Percentiles rank a stretch among this genome's conserved stretches.
phyloP scores from a whole-genome alignment of 2,113 vertebrate genomes.

The Syngnathus floridae region DNA sequence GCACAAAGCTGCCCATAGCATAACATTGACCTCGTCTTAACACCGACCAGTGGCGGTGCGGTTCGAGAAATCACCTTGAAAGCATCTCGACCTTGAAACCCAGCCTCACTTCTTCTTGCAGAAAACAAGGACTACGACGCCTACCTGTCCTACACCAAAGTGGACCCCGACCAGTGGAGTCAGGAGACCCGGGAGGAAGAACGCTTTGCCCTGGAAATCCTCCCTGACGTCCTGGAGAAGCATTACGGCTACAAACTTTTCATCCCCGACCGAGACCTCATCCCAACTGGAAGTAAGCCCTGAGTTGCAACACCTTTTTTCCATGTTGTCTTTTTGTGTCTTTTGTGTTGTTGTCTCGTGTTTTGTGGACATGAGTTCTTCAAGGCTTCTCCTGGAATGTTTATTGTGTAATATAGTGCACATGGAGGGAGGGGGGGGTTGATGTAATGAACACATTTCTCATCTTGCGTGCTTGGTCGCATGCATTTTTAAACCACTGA shows the following conservation, averaged over 20 bases:
- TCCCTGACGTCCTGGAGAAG: conserved; percentile 97
- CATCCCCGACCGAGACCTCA: conserved; percentile 97
- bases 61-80: no score
- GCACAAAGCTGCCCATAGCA: background rate
- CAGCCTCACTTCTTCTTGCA: conserved; percentile 34
- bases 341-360: conserved; percentile 43
- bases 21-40: no score
- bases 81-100: background rate
- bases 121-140: conserved; percentile 99
- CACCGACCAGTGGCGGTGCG: no score
- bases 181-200: conserved; percentile 97
- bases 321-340: conserved; percentile 27
- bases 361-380: conserved; percentile 11
- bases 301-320: background rate
- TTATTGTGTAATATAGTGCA: conserved; percentile 3
- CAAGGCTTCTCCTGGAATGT: background rate
- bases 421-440: conserved; percentile 1
- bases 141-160: conserved; percentile 97
- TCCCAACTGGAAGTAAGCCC: conserved; percentile 96
- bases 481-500: conserved; percentile 44
- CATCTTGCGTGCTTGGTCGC: conserved; percentile 30
- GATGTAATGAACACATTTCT: conserved; percentile 40
- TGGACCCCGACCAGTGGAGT: conserved; percentile 97
- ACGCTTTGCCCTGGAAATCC: conserved; percentile 93
- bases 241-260: conserved; percentile 98